These are phyloP conservation scores for Tanaodytes sp. DNA, from an alignment of 2,888 invertebrate species.

Conservation along the genomic window DNA sequence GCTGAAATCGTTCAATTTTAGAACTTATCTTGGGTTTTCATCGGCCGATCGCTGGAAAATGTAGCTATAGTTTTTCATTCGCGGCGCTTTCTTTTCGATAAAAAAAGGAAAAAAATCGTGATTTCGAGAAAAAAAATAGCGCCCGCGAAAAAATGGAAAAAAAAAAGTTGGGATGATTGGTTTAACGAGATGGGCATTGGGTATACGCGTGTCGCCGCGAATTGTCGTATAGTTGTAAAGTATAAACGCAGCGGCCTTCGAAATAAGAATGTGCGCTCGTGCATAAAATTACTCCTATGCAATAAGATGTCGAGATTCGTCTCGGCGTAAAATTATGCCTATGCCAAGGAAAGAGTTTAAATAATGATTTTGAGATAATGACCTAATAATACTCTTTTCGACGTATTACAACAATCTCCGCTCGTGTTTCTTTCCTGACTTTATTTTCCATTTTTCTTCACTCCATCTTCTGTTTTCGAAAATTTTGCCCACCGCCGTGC, in stretches of 20 bases:
- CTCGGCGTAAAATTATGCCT: slow-evolving; percentile 46
- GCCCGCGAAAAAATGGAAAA: slow-evolving; percentile 5
- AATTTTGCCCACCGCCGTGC: no score
- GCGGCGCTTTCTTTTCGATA: neutral
- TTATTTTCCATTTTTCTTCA: slow-evolving; percentile 12
- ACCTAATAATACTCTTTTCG: slow-evolving; percentile 37
- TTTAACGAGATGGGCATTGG: slow-evolving; percentile 31
- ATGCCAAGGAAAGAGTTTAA: slow-evolving; percentile 40
- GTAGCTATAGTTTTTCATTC: neutral
- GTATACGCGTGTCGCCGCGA: slow-evolving; percentile 22
- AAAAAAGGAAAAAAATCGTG: neutral
- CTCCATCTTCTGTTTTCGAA: no score
- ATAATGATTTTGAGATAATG: slow-evolving; percentile 39
- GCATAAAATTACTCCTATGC: slow-evolving; percentile 46
- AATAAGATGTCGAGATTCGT: slow-evolving; percentile 36
- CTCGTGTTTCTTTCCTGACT: slow-evolving; percentile 11
- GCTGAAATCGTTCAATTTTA: neutral
- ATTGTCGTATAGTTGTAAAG: slow-evolving; percentile 37
- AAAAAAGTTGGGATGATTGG: slow-evolving; percentile 29
- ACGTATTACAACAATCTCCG: slow-evolving; percentile 31
- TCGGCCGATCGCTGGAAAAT: slow-evolving; percentile 3
- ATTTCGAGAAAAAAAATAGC: neutral
- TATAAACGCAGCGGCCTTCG: slow-evolving; percentile 41
- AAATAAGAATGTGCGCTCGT: slow-evolving; percentile 49
- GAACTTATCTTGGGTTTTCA: slow-evolving; percentile 7